Base-by-base conservation (phyloP, 2,113 vertebrate genomes). In the Andinoacara biseriatus region DNA sequence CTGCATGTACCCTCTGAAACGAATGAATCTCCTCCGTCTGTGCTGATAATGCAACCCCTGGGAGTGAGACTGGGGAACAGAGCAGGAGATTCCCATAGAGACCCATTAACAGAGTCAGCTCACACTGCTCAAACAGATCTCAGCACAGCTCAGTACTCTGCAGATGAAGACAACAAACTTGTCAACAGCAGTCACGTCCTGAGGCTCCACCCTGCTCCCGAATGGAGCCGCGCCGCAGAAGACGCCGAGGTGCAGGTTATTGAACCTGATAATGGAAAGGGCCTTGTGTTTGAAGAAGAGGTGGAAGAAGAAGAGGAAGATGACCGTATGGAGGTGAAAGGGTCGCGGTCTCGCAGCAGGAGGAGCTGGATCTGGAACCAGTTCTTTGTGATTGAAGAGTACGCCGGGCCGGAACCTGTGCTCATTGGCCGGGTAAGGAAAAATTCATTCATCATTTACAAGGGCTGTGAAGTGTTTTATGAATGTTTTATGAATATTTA, bases 281-380 rank as follows among this genome's bases (percentile, higher is more conserved):
- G 95, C 59, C 93, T 96, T 0, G 92, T 96, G 78, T 96, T 96
- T 76, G 94, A 96, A 52, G 95, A 96, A 67, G 88, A 89, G 26
- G 87, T 52, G 17, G 85, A 90, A 5, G 89, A 78, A 33, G 80
- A 78, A 33, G 80, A 91, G 29, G 83, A 1, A 31, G 82, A 1
- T 1, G 84, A 79, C 5, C 86, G 52, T 0, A 43, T 22, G 69
- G 88, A 92, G 58, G 78, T 58, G 26, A 95, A 93, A 22, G 93
- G 91, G n/a, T 78, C 95, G 2, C 95, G 96, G 58, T 95, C 95
- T n/a, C 94, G 97, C 72, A 96, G 95, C 87, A 95, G 97, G 52
- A 95, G 97, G 90, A 98, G 97, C 91, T 98, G 97, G 97, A 97
- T 98, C 86, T 98, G 97, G 97, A 98, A 98, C 92, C 97, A 98